These are phyloP conservation scores for Lissonota sp. DNA, from an alignment of 2,888 invertebrate species.

Conservation along the genomic window DNA sequence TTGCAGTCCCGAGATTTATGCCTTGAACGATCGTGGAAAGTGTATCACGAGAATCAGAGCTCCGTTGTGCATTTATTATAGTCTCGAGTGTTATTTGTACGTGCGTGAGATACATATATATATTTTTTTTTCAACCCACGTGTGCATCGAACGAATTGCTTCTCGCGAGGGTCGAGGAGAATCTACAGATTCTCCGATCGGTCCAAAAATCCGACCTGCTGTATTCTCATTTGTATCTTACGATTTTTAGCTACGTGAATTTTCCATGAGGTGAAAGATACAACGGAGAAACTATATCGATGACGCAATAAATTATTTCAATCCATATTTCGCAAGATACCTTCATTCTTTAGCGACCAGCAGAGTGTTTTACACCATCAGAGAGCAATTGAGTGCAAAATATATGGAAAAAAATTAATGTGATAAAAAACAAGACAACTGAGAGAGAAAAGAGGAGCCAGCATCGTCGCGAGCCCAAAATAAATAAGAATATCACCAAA, in stretches of 20 bases:
- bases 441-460: too few species aligned
- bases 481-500: too few species aligned
- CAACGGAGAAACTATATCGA: slow-evolving; percentile 14
- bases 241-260: neutral
- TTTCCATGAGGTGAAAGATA: neutral
- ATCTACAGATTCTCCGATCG: neutral
- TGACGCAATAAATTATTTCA: slow-evolving; percentile 77
- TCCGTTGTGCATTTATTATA: neutral
- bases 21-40: neutral
- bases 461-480: too few species aligned
- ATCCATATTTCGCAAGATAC: slow-evolving; percentile 35
- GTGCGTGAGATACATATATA: neutral
- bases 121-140: neutral
- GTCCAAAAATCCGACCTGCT: neutral
- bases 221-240: neutral
- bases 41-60: neutral
- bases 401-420: too few species aligned
- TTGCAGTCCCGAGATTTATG: neutral
- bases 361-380: too few species aligned
- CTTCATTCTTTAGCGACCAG: too few species aligned
- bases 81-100: neutral
- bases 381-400: too few species aligned
- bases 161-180: neutral
- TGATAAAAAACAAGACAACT: too few species aligned
- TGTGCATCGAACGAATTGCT: neutral